phyloP scores from a whole-genome alignment of 2,888 invertebrate genomes.

The Arctia plantaginis region DNA sequence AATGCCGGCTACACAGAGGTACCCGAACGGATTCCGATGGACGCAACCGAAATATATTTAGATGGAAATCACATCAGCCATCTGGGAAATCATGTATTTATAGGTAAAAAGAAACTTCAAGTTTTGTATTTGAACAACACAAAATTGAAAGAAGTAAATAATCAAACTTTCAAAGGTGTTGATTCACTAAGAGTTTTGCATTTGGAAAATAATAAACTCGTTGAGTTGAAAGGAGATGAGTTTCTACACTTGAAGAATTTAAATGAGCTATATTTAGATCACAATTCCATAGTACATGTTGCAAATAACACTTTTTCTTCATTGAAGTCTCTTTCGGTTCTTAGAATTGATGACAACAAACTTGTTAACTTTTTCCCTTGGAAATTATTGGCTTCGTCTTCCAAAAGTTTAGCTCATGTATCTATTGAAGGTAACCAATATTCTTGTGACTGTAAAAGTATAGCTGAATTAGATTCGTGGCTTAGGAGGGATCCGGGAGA shows the following conservation, averaged over 20 bases:
- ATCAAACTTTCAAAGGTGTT: constrained; percentile 93
- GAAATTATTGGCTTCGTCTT: constrained; percentile 89
- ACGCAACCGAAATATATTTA: constrained; percentile 94
- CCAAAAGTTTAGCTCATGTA: constrained; percentile 88
- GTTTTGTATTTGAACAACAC: constrained; percentile 92
- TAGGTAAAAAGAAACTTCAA: constrained; percentile 93
- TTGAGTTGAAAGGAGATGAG: constrained; percentile 91
- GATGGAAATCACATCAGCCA: constrained; percentile 93
- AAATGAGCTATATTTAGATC: constrained; percentile 92
- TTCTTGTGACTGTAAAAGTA: constrained; percentile 93
- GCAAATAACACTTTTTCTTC: constrained; percentile 92
- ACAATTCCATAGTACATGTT: constrained; percentile 91
- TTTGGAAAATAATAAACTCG: constrained; percentile 91
- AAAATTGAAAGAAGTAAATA: constrained; percentile 91
- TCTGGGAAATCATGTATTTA: constrained; percentile 93
- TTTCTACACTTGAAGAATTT: constrained; percentile 91
- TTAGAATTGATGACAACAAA: constrained; percentile 92
- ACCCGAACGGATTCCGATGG: constrained; percentile 94
- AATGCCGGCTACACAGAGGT: constrained; percentile 90
- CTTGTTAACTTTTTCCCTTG: constrained; percentile 92
- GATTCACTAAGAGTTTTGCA: constrained; percentile 90
- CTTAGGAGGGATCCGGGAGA: constrained; percentile 88
- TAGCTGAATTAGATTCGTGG: constrained; percentile 90
- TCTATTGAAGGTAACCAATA: constrained; percentile 92
- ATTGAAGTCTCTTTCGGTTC: constrained; percentile 90